Percentiles rank a stretch among this genome's conserved stretches.
These are phyloP conservation scores for Agraylea sexmaculata DNA, from an alignment of 1,140 invertebrate genomes.

Conservation along the genomic window DNA sequence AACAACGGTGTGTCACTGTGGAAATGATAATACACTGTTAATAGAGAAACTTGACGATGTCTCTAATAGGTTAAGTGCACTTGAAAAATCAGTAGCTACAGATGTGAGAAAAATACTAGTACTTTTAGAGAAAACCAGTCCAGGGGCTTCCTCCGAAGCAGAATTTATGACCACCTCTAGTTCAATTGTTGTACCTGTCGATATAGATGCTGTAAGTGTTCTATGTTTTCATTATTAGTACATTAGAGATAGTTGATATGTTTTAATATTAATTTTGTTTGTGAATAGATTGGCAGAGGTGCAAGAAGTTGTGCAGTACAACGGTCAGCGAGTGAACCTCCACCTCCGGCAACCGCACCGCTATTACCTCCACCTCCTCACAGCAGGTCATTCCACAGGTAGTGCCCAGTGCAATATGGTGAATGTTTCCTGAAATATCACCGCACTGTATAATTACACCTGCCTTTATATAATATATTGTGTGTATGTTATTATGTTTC, in stretches of 20 bases:
- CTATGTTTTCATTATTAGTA: background rate
- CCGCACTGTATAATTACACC: background rate
- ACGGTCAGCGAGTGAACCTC: slow-evolving; percentile 47
- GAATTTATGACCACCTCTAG: slow-evolving; percentile 30
- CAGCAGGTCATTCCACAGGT: slow-evolving; percentile 38
- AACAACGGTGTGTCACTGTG: slow-evolving; percentile 23
- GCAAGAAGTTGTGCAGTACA: slow-evolving; percentile 41
- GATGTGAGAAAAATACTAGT: slow-evolving; percentile 55
- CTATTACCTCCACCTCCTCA: slow-evolving; percentile 33
- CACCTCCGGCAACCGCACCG: slow-evolving; percentile 41
- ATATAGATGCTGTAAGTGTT: slow-evolving; percentile 28
- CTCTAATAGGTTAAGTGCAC: slow-evolving; percentile 44
- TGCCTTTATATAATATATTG: slow-evolving; percentile 1
- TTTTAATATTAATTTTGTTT: background rate
- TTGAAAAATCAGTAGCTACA: slow-evolving; percentile 52
- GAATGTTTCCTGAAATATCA: background rate
- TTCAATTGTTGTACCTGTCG: slow-evolving; percentile 26
- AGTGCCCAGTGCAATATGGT: slow-evolving; percentile 12
- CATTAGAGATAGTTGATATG: background rate
- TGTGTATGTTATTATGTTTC: background rate
- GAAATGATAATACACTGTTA: slow-evolving; percentile 27
- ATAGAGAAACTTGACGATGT: slow-evolving; percentile 50
- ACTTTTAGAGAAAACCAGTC: slow-evolving; percentile 47
- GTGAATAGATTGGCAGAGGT: slow-evolving; percentile 4
- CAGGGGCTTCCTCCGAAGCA: slow-evolving; percentile 31